A percentile compares a stretch with the other conserved stretches of the same genome.
Evolutionary conservation across 2,113 vertebrate genomes (phyloP).

Genomic region (Poeciliopsis occidentalis): DNA sequence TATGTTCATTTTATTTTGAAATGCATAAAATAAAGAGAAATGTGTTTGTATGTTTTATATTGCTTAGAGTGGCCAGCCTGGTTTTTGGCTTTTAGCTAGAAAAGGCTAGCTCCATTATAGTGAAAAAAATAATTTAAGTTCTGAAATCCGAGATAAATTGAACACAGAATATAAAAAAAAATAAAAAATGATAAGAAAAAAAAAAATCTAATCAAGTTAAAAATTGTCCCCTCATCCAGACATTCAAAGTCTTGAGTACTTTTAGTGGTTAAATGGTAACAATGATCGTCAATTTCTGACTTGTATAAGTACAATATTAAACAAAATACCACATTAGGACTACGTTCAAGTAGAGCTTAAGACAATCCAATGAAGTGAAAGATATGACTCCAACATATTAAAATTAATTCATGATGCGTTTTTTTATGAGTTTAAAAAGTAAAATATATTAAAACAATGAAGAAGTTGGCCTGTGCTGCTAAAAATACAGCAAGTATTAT

Average conservation of each 20-base stretch:
- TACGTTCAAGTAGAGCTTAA: conserved; percentile 46
- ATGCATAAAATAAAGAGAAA: neutral
- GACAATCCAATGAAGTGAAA: conserved; percentile 19
- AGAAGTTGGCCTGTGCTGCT: neutral
- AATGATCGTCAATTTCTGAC: conserved; percentile 4
- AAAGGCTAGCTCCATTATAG: too few relatives aligned
- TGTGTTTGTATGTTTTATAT: neutral
- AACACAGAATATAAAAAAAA: neutral
- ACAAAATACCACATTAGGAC: conserved; percentile 7
- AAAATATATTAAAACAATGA: neutral
- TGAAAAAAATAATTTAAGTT: neutral
- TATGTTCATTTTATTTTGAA: neutral
- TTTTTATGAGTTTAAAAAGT: conserved; percentile 11
- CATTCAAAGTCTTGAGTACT: conserved; percentile 53
- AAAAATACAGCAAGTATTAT: conserved; percentile 9
- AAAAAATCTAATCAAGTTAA: neutral
- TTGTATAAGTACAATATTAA: conserved; percentile 17
- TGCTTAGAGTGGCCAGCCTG: neutral
- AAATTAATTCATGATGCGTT: neutral
- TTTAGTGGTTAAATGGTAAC: conserved; percentile 56
- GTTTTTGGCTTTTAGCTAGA: too few relatives aligned
- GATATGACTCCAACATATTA: conserved; percentile 1
- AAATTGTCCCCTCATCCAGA: conserved; percentile 12
- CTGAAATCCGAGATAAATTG: neutral
- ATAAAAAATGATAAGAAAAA: neutral